phyloP scores from a whole-genome alignment of 1,140 invertebrate species.

The Meloidogyne floridensis region DNA sequence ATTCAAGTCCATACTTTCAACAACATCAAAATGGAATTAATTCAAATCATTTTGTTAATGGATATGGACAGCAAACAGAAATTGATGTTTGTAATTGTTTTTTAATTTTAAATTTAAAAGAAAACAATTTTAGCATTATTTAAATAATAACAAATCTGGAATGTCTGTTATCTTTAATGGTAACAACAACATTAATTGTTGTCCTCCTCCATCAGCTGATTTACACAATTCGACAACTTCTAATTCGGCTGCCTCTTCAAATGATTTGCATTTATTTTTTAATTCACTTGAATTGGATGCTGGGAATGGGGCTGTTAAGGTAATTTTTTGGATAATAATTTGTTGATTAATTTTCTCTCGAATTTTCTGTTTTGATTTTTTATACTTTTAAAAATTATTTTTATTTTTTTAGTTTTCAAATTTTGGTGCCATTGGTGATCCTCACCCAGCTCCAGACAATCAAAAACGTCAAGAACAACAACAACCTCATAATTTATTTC shows the following conservation, averaged over 20 bases:
- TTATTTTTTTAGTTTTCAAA: neutral
- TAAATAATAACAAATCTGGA: neutral
- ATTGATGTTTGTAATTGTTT: neutral
- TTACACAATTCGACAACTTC: slow-evolving; percentile 7
- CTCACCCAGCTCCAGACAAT: neutral
- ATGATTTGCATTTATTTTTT: slow-evolving; percentile 25
- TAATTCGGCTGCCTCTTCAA: slow-evolving; percentile 18
- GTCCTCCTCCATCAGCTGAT: slow-evolving; percentile 9
- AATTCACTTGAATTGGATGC: slow-evolving; percentile 20
- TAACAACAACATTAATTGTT: neutral
- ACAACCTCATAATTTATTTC: slow-evolving; percentile 1
- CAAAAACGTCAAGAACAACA: slow-evolving; percentile 12
- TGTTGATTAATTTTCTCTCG: too few species aligned
- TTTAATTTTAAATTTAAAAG: too few species aligned
- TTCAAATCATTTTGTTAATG: slow-evolving; percentile 4
- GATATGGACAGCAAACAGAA: slow-evolving; percentile 10
- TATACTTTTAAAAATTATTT: neutral
- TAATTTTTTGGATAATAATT: neutral
- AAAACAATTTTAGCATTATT: too few species aligned
- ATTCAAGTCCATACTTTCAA: slow-evolving; percentile 5
- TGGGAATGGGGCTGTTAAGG: slow-evolving; percentile 6
- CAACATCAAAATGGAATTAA: slow-evolving; percentile 1
- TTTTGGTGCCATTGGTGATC: slow-evolving; percentile 4
- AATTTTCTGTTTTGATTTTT: too few species aligned
- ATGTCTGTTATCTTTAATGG: too few species aligned